Percentiles rank a stretch among this genome's conserved stretches.
phyloP scores from a whole-genome alignment of 2,888 invertebrate genomes.

The Papilio elwesi region DNA sequence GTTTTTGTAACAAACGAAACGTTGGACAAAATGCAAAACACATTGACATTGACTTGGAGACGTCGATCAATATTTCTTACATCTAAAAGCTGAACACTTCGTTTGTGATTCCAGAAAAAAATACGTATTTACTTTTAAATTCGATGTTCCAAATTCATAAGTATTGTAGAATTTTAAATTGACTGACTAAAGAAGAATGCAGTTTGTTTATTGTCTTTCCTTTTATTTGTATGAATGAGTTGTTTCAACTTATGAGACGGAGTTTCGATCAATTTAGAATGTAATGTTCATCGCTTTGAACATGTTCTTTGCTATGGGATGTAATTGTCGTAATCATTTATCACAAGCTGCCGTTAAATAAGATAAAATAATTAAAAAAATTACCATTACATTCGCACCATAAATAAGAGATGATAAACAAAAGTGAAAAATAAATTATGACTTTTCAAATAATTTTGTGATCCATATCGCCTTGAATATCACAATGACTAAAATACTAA shows the following conservation, averaged over 20 bases:
- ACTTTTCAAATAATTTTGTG: neutral
- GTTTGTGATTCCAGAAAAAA: conserved; percentile 26
- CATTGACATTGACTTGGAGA: conserved; percentile 19
- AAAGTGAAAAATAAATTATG: neutral
- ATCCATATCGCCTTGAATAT: neutral
- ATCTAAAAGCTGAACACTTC: conserved; percentile 10
- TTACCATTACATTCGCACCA: no score
- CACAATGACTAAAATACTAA: neutral
- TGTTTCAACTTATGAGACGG: conserved; percentile 6
- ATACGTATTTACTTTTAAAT: conserved; percentile 26
- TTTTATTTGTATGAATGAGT: neutral
- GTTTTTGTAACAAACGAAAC: conserved; percentile 17
- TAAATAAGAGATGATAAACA: neutral
- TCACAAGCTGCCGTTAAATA: no score
- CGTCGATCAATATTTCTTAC: conserved; percentile 25
- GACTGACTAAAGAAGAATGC: conserved; percentile 3
- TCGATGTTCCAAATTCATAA: conserved; percentile 22
- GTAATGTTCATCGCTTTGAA: conserved; percentile 3
- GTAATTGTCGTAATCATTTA: no score
- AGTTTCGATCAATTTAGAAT: conserved; percentile 12
- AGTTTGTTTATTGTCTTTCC: conserved; percentile 4
- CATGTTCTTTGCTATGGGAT: neutral
- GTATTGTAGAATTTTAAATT: conserved; percentile 24
- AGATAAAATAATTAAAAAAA: no score
- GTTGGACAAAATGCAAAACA: conserved; percentile 24